phyloP scores from a whole-genome alignment of 2,888 invertebrate species.

The Xestia xanthographa region DNA sequence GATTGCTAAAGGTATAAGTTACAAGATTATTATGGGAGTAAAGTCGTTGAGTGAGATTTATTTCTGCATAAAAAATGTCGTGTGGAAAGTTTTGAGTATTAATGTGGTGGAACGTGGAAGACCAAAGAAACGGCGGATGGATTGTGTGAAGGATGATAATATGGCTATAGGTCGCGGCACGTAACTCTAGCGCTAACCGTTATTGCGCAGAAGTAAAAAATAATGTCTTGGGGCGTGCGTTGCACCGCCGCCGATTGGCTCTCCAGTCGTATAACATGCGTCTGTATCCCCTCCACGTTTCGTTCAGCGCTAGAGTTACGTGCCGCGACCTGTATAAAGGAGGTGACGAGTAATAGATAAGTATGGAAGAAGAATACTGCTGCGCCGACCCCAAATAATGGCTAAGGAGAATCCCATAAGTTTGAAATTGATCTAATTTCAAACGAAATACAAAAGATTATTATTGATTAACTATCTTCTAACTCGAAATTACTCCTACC shows the following conservation, averaged over 20 bases:
- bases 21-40: constrained; percentile 15
- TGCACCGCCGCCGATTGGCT: too few species aligned
- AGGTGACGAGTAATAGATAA: too few species aligned
- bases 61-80: neutral
- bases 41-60: neutral
- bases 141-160: neutral
- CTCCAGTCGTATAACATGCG: too few species aligned
- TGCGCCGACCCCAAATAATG: neutral
- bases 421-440: neutral
- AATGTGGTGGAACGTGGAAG: too few species aligned
- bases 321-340: too few species aligned
- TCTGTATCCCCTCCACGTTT: too few species aligned
- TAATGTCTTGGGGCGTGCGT: too few species aligned
- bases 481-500: constrained; percentile 17
- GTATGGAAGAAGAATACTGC: neutral
- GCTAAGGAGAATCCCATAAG: neutral
- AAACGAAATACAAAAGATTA: neutral
- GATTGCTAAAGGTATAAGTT: too few species aligned
- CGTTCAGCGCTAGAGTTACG: too few species aligned
- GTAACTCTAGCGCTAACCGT: too few species aligned
- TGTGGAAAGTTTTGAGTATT: neutral
- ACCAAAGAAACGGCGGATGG: neutral
- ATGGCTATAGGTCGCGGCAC: too few species aligned
- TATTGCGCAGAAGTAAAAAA: too few species aligned
- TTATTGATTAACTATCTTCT: constrained; percentile 4